phyloP scores from a whole-genome alignment of 64 coral and sea anemone species.

The Actinia equina region DNA sequence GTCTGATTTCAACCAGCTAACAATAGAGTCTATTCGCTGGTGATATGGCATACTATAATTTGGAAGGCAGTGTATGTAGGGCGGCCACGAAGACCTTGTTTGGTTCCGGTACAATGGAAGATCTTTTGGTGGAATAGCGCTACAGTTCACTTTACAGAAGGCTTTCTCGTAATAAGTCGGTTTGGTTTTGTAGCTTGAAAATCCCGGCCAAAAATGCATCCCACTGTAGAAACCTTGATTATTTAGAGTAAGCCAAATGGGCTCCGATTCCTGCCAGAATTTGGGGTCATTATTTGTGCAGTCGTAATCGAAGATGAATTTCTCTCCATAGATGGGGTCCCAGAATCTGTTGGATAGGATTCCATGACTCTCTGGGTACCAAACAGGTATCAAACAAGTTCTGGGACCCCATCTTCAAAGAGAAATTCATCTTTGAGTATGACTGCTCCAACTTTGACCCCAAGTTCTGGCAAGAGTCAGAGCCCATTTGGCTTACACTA shows the following conservation, averaged over 20 bases:
- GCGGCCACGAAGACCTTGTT: neutral
- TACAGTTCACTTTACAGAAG: conserved; percentile 47
- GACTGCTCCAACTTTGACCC: conserved; percentile 68
- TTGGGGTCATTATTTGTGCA: conserved; percentile 71
- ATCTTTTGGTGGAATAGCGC: conserved; percentile 17
- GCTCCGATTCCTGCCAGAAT: conserved; percentile 67
- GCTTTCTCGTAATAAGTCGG: conserved; percentile 60
- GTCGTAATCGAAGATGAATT: conserved; percentile 47
- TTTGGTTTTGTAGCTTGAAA: conserved; percentile 27
- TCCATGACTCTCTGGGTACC: conserved; percentile 76
- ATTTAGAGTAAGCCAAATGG: conserved; percentile 70
- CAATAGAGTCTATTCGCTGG: conserved; percentile 41
- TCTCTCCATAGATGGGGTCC: conserved; percentile 68
- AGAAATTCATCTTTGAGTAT: conserved; percentile 53
- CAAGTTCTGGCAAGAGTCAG: conserved; percentile 70
- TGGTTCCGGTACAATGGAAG: conserved; percentile 22
- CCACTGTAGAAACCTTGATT: conserved; percentile 32
- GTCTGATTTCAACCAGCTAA: conserved; percentile 64
- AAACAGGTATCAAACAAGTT: conserved; percentile 66
- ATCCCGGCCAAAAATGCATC: conserved; percentile 69
- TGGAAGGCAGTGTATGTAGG: conserved; percentile 45
- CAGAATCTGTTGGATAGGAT: conserved; percentile 67
- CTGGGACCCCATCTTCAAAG: conserved; percentile 78
- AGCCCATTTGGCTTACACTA: conserved; percentile 79
- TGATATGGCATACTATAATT: conserved; percentile 56